Evolutionary conservation across 2,113 vertebrate genomes (phyloP), one percentile per base, ranked within the genome.

Genomic region (Eulemur macaco): DNA sequence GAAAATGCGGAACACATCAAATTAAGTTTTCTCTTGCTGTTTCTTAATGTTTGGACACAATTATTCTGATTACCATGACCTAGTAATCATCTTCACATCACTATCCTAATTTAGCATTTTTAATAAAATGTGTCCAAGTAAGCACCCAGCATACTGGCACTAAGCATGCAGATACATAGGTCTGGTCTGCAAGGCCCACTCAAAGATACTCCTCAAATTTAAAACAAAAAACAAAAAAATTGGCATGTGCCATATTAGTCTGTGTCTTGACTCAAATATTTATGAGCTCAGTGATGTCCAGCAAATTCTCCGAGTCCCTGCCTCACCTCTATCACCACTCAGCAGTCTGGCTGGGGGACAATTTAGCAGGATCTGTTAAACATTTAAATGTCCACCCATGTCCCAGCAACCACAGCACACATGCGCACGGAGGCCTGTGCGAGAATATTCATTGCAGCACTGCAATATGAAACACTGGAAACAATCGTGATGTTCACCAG

Each of bases 31-130:
- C 39, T 95, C 86, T 86, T 90, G 23, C 37, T n/a, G 9, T 47
- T 94, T 74, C 85, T 17, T 76, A 50, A 91, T 84, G 56, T 91
- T 89, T 37, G 78, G 80, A 96, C 66, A 88, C 83, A 68, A 58
- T 82, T 63, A 94, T 56, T 63, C 77, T 66, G 73, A 52, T 82
- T 78, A 91, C 60, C 23, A 60, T 68, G 23, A 95, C 29, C 73
- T 88, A 31, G 39, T 85, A 66, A 63, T 68, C 69, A 84, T 52
- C 66, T 81, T 85, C 73, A 54, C 64, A 66, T 60, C n/a, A 54
- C 86, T 92, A 80, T 39, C 45, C 54, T 84, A 69, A 80, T 42
- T 34, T 29, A 76, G 93, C 50, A 37, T 47, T 95, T 96, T 74
- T 77, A 63, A 50, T 21, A 73, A 73, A 89, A 54, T 56, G 13